These are phyloP conservation scores for Halcyon chelicuti DNA, from an alignment of 2,797 vertebrate species.

Conservation along the genomic window DNA sequence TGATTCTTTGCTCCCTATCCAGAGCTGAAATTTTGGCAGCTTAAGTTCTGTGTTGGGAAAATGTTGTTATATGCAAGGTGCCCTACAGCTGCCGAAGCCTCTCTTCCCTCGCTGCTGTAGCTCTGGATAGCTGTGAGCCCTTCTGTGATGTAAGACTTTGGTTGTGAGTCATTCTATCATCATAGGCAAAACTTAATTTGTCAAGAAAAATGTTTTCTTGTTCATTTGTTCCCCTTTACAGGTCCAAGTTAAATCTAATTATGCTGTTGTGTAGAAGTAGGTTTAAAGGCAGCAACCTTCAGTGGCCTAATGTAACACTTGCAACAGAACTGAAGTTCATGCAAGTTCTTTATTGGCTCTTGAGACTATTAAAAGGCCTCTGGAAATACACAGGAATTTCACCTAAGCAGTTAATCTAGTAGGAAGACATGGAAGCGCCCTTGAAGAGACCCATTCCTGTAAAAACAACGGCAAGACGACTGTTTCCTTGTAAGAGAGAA, in stretches of 20 bases:
- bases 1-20: neutral
- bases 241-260: neutral
- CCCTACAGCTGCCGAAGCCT: neutral
- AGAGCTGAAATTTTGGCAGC: neutral
- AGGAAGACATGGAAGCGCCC: neutral
- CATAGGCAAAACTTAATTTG: neutral
- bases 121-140: neutral
- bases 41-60: neutral
- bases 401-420: neutral
- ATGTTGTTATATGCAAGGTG: neutral
- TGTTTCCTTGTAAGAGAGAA: neutral
- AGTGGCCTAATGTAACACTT: neutral
- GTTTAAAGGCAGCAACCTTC: neutral
- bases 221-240: neutral
- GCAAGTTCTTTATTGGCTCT: neutral
- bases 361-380: neutral
- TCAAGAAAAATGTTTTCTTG: neutral
- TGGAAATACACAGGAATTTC: neutral
- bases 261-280: neutral
- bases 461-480: neutral
- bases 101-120: no score
- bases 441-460: neutral
- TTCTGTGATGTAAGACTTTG: neutral
- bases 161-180: neutral
- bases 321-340: neutral